Evolutionary conservation across 1,140 invertebrate genomes (phyloP), one percentile per base, ranked within the genome.

Genomic region (Psilanteris sp.): DNA sequence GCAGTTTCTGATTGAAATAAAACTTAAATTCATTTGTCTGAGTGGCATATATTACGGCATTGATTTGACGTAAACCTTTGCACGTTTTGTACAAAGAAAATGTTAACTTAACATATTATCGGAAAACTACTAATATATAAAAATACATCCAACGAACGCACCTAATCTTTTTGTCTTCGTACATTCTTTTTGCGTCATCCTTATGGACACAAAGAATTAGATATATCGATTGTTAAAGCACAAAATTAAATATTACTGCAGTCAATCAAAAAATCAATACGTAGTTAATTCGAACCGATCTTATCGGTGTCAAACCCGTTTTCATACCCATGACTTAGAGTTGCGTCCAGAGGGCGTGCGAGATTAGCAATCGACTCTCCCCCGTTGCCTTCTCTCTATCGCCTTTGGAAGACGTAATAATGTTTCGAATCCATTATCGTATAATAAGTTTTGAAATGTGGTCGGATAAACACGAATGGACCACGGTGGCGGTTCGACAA

Each of bases 381-480:
- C 26, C n/a, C n/a, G n/a, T n/a, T n/a, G n/a, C 10, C 54, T 1
- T 6, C 11, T 8, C 15, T 14, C 10, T 29, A 3, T 9, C 9
- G 7, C 15, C 39, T 16, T 16, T 0, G 34, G 11, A 70, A 70
- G 66, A 70, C 31, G 55, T 48, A 62, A 71, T 72, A 72, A 55
- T 37, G 29, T 59, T 55, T 55, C 55, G 57, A 39, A 62, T 61
- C 27, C 67, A 72, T 62, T 61, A 62, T 62, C 55, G 68, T 48
- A 39, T 32, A 55, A 55, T 50, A 41, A 64, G 57, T 72, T 72
- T 72, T 57, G 68, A 64, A 72, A 64, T 57, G 68, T 64, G 68
- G 68, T 72, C 48, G 68, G 59, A 64, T 64, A 72, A 72, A 72
- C 59, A 72, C 68, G 68, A 72, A 64, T 72, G 34, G 55, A 13